Evolutionary conservation across 2,113 vertebrate species (phyloP).

Genomic region (Periophthalmus modestus): DNA sequence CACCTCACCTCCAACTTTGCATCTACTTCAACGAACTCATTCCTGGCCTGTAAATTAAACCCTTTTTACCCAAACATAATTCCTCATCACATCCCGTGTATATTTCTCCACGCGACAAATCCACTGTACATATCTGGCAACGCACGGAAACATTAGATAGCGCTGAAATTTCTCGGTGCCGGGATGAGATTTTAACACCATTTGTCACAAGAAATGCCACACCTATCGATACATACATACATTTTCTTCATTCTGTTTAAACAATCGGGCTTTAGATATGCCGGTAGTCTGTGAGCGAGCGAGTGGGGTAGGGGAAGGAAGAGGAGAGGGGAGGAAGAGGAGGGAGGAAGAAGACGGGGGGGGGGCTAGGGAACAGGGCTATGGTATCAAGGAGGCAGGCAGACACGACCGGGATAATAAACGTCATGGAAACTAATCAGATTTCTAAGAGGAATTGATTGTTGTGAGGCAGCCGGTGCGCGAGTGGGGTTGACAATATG

Average conservation of each 20-base stretch:
- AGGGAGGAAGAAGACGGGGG: conserved; percentile 4
- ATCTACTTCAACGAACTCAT: neutral
- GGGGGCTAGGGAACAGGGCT: conserved; percentile 69
- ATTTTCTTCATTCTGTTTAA: conserved; percentile 93
- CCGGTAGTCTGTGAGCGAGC: conserved; percentile 32
- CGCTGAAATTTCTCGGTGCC: conserved; percentile 20
- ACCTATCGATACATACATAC: conserved; percentile 98
- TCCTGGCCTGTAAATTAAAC: no score
- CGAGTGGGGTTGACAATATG: conserved; percentile 99
- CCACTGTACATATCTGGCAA: neutral
- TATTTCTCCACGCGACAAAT: neutral
- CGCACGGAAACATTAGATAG: conserved; percentile 18
- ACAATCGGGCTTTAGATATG: conserved; percentile 79
- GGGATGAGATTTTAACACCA: conserved; percentile 26
- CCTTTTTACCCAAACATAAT: no score
- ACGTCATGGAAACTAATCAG: conserved; percentile 99
- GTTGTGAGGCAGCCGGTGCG: conserved; percentile 99
- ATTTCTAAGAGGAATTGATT: conserved; percentile 99
- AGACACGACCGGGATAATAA: conserved; percentile 99
- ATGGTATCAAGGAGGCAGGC: conserved; percentile 76
- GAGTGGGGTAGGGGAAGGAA: neutral
- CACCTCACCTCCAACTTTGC: neutral
- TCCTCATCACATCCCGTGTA: neutral
- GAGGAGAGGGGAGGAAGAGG: conserved; percentile 8
- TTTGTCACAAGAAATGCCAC: conserved; percentile 68